Evolutionary conservation across 2,888 invertebrate species (phyloP).

Genomic region (Sphecodes monilicornis): DNA sequence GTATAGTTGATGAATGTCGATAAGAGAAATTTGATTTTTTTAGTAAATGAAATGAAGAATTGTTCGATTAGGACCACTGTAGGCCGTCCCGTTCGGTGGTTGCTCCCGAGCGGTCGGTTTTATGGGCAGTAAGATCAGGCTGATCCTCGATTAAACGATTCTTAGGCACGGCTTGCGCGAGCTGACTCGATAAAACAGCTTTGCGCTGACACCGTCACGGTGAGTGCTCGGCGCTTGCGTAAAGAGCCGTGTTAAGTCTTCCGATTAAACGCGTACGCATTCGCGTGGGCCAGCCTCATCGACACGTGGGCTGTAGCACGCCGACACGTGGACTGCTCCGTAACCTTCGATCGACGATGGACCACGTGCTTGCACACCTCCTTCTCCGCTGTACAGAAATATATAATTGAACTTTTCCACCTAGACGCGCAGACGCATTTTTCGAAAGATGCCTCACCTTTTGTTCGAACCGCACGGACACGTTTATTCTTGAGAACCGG

Average conservation of each 20-base stretch:
- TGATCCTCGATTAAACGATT: conserved; percentile 72
- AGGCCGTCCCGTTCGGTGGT: conserved; percentile 33
- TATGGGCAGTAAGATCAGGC: conserved; percentile 61
- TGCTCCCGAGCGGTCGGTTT: conserved; percentile 48
- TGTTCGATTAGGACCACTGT: too few relatives aligned
- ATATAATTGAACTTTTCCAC: background rate
- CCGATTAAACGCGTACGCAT: conserved; percentile 46
- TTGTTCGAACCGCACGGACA: background rate
- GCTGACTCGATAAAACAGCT: conserved; percentile 65
- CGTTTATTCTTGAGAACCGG: conserved; percentile 14
- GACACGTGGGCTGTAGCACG: conserved; percentile 60
- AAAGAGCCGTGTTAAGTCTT: conserved; percentile 53
- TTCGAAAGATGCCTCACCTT: conserved; percentile 1
- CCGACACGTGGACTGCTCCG: conserved; percentile 62
- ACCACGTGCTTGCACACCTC: conserved; percentile 50
- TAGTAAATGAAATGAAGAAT: too few relatives aligned
- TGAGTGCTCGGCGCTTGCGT: conserved; percentile 66
- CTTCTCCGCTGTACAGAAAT: background rate
- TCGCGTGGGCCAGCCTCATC: conserved; percentile 31
- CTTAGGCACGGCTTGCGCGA: conserved; percentile 60
- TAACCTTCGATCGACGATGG: conserved; percentile 50
- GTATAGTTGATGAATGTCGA: too few relatives aligned
- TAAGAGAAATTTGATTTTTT: too few relatives aligned
- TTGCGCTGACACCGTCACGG: conserved; percentile 33
- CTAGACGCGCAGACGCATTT: background rate